These are phyloP conservation scores for Corythornis leucogaster DNA, from an alignment of 2,797 vertebrate species.

Conservation along the genomic window DNA sequence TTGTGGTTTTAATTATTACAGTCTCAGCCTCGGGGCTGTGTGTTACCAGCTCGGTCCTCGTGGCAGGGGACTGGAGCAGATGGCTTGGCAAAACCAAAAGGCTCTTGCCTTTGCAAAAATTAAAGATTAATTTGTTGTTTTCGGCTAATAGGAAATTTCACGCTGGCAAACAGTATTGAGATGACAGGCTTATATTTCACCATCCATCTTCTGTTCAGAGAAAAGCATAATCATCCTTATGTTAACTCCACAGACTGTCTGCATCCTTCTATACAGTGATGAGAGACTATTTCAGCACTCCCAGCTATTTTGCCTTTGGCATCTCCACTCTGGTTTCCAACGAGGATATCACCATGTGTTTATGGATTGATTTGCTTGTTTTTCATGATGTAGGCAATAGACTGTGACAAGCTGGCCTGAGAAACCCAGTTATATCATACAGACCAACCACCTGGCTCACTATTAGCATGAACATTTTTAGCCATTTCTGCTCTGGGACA, in stretches of 20 bases:
- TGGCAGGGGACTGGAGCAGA: conserved; percentile 28
- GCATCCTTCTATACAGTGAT: not conserved
- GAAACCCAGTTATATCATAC: conserved; percentile 10
- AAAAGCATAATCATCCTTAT: not conserved
- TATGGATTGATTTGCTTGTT: conserved; percentile 56
- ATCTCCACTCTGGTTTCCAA: conserved; percentile 10
- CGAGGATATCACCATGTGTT: conserved; percentile 32
- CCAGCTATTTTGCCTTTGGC: conserved; percentile 33
- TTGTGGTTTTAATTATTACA: conserved; percentile 49
- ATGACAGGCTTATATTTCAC: conserved; percentile 15
- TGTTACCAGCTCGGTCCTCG: not conserved
- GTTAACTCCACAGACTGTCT: not conserved
- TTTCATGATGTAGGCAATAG: conserved; percentile 32
- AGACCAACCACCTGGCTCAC: conserved; percentile 24
- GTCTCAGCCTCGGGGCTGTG: not conserved
- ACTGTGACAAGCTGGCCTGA: conserved; percentile 6
- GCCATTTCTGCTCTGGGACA: not conserved
- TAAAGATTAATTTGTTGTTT: conserved; percentile 57
- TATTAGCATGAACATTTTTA: conserved; percentile 3
- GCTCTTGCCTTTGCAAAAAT: conserved; percentile 42
- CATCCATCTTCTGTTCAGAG: not conserved
- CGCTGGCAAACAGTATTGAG: not conserved
- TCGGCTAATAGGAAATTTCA: conserved; percentile 13
- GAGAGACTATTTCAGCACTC: conserved; percentile 11
- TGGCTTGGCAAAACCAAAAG: conserved; percentile 35